Evolutionary conservation across 1,140 invertebrate species (phyloP), one percentile per base, ranked within the genome.

Genomic region (Bombus pascuorum): DNA sequence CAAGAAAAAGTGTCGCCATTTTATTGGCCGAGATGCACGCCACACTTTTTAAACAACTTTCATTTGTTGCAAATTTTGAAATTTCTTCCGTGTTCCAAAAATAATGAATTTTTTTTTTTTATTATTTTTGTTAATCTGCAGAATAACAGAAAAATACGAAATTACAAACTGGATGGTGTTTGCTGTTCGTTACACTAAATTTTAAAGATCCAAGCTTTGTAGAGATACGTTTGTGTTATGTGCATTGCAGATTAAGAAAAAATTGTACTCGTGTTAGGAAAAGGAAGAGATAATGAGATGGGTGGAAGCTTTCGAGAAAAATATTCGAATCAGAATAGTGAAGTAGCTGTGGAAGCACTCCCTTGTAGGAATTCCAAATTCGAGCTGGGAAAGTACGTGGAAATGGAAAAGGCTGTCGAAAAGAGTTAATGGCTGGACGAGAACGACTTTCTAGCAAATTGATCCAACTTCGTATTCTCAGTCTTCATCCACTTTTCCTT

Each of bases 321-420:
- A 75, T 75, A 75, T 75, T 75, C 47, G 5, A 47, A 57, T 75
- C 73, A 34, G 22, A 75, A 57, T 75, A 53, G 73, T 4, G n/a
- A 34, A 37, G 32, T 28, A 34, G 73, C 32, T n/a, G 13, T 28
- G 73, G 25, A 57, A 75, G 10, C 25, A 22, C 47, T 18, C 22
- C 47, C 22, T 4, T 34, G 32, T 25, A 13, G 32, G 32, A 37
- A 57, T 75, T 75, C 22, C 32, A 75, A 37, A 75, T 75, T 12
- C 22, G n/a, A 5, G 42, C 15, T 4, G 2, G 42, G 5, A 13
- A 47, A 53, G 34, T 34, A 37, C 2, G 18, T 28, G 73, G 34
- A 75, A 57, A 75, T 34, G 25, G 32, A 3, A 57, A 34, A 57
- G 25, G 9, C 8, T 13, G 15, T 22, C 15, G 44, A 75, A 25